A percentile compares a stretch with the other conserved stretches of the same genome.
phyloP scores from a whole-genome alignment of 2,888 invertebrate genomes.

The Toxonevra muliebris region DNA sequence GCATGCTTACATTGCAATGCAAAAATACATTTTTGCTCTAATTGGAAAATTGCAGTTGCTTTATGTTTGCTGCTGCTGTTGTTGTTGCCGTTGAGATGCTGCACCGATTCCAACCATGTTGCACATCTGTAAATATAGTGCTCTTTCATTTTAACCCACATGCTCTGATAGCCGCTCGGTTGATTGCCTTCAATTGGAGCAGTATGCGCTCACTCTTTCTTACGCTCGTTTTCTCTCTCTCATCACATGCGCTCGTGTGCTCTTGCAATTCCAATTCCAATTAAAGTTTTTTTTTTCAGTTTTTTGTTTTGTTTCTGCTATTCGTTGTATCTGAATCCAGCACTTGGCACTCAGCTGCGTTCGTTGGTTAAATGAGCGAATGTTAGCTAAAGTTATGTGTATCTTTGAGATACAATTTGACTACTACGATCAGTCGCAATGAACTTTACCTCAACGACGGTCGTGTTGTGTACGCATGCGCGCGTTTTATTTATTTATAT shows the following conservation, averaged over 20 bases:
- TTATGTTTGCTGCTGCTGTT: conserved; percentile 16
- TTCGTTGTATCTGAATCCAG: conserved; percentile 35
- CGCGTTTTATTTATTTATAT: conserved; percentile 40
- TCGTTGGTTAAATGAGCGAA: conserved; percentile 1
- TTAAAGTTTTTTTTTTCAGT: not conserved
- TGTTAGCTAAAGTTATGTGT: conserved; percentile 12
- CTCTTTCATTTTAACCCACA: conserved; percentile 36
- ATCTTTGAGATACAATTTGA: conserved; percentile 26
- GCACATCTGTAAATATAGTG: conserved; percentile 1
- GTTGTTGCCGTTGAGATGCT: conserved; percentile 7
- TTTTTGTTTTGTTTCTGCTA: conserved; percentile 55
- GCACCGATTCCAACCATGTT: not conserved
- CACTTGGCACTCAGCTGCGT: not conserved
- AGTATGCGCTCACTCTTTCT: conserved; percentile 32
- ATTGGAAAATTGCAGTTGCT: conserved; percentile 59
- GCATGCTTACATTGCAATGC: not conserved
- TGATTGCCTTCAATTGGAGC: conserved; percentile 53
- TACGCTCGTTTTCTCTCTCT: conserved; percentile 35
- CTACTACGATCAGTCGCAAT: conserved; percentile 40
- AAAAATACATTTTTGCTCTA: conserved; percentile 44
- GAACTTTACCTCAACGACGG: conserved; percentile 32
- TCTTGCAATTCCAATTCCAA: not conserved
- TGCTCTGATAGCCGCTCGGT: conserved; percentile 22
- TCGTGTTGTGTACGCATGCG: conserved; percentile 44
- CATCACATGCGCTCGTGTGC: conserved; percentile 25